phyloP scores from a whole-genome alignment of 2,113 vertebrate genomes.

The Oryzias javanicus region DNA sequence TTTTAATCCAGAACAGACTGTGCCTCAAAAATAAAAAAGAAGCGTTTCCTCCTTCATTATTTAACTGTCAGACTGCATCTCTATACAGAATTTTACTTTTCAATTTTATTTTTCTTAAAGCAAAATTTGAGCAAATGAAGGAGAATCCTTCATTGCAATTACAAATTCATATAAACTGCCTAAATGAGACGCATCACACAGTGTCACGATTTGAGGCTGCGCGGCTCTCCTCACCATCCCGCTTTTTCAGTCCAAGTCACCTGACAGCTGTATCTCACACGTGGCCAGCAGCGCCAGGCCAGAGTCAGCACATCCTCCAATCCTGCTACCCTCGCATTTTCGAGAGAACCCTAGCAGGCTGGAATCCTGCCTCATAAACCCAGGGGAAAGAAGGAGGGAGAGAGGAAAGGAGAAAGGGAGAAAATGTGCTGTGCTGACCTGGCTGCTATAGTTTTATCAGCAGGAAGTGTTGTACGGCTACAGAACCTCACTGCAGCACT shows the following conservation, averaged over 20 bases:
- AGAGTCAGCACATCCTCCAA: constrained; percentile 80
- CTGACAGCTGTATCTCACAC: constrained; percentile 81
- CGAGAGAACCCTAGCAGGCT: constrained; percentile 75
- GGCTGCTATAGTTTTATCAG: constrained; percentile 70
- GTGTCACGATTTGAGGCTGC: constrained; percentile 34
- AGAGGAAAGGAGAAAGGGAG: background rate
- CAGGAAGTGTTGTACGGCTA: constrained; percentile 55
- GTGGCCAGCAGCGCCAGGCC: constrained; percentile 70
- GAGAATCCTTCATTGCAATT: no score
- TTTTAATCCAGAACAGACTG: no score
- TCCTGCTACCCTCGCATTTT: constrained; percentile 80
- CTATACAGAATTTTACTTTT: no score
- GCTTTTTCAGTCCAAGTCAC: constrained; percentile 69
- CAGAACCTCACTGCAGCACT: constrained; percentile 53
- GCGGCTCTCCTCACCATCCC: constrained; percentile 5
- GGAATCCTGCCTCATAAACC: constrained; percentile 71
- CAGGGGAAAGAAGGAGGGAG: constrained; percentile 45
- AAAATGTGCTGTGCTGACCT: constrained; percentile 63
- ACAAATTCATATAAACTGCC: no score
- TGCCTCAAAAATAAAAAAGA: no score
- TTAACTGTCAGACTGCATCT: no score
- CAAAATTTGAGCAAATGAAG: no score
- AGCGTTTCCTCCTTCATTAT: no score
- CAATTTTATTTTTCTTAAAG: no score
- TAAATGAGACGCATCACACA: constrained; percentile 11